Base-by-base conservation (phyloP, 2,888 invertebrate genomes). In the Taenaris catops region DNA sequence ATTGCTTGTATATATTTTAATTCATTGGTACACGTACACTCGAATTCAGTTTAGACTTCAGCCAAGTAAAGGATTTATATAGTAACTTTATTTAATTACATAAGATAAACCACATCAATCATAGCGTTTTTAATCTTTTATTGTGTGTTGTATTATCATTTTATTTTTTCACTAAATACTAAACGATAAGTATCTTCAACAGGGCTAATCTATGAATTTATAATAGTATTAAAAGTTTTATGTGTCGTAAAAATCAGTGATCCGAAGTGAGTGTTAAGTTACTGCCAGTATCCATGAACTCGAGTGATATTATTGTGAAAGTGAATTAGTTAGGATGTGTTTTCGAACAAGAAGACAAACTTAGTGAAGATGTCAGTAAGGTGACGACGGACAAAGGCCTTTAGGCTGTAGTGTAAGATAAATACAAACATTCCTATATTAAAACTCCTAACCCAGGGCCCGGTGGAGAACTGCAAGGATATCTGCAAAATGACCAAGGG, bases 401-500 rank as follows among this genome's bases (percentile, higher is more conserved):
- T 50, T 38, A 41, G 79, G 81, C 80, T 73, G 66, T 46, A 56
- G 67, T 65, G 70, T 48, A 49, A 54, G 48, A 44, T 51, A 53
- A 53, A 55, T 67, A 59, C 55, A 81, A 86, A 73, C 81, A 86
- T 86, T 86, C 86, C 86, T 59, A 71, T 86, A 67, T 56, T 84
- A 74, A 86, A 84, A 78, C 71, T 86, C 56, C 59, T 83, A 53
- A 71, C 68, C 76, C 70, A 80, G 86, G 86, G 84, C 86, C 86
- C 86, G 50, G 52, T 56, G 67, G 80, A 80, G 52, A 63, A 55
- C 42, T 68, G 72, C 67, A 79, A 79, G 66, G 81, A 80, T 60
- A 59, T 68, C 62, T 84, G 83, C 87, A 87, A 80, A 75, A 87
- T 87, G 87, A 87, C 87, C 63, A 87, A 87, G 86, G 87, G 87